A percentile compares a stretch with the other conserved stretches of the same genome.
phyloP scores from a whole-genome alignment of 2,888 invertebrate species.

The Parascotia fuliginaria region DNA sequence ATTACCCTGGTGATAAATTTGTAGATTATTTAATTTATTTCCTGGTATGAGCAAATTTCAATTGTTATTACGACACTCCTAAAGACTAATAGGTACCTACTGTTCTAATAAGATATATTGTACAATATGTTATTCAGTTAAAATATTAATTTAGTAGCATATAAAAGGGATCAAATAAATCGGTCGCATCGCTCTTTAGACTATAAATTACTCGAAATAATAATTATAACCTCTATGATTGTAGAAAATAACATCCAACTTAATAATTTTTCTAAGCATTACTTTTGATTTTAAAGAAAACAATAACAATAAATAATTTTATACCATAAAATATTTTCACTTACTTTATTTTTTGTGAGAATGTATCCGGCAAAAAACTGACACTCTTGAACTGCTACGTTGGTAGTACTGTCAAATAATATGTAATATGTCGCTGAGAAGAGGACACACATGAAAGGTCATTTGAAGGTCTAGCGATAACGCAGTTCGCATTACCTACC shows the following conservation, averaged over 20 bases:
- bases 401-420: constrained; percentile 72
- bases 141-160: too few relatives aligned
- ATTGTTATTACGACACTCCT: too few relatives aligned
- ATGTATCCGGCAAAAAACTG: constrained; percentile 56
- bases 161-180: too few relatives aligned
- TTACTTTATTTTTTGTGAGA: constrained; percentile 34
- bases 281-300: neutral
- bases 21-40: too few relatives aligned
- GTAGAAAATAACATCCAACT: constrained; percentile 23
- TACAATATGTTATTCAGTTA: too few relatives aligned
- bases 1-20: too few relatives aligned
- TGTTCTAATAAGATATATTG: too few relatives aligned
- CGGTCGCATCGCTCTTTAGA: too few relatives aligned
- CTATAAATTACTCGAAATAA: neutral
- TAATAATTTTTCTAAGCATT: constrained; percentile 25
- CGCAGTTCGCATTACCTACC: constrained; percentile 32
- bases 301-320: constrained; percentile 6
- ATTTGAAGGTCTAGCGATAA: constrained; percentile 81
- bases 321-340: constrained; percentile 36
- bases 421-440: constrained; percentile 61
- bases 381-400: constrained; percentile 74
- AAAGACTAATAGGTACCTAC: too few relatives aligned
- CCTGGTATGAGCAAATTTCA: too few relatives aligned
- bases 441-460: constrained; percentile 78
- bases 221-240: constrained; percentile 13